Base-by-base conservation (phyloP, 2,113 vertebrate genomes). In the Sus scrofa region DNA sequence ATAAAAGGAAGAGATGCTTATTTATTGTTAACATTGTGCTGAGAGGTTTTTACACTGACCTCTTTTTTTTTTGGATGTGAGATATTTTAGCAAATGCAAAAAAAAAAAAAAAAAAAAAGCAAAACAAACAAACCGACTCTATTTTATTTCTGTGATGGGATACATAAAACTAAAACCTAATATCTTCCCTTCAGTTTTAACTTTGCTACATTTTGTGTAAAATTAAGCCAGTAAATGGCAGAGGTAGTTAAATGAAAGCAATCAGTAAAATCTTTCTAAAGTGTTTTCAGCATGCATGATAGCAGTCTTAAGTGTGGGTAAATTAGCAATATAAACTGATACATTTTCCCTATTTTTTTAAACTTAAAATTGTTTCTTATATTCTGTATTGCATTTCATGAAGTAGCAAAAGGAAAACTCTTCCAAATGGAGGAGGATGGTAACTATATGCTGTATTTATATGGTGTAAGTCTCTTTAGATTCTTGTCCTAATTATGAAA, bases 201-300 rank as follows among this genome's bases (percentile, higher is more conserved):
- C 1, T 71, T 68, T 37, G 0, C 54, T 97, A 19, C 27, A 67
- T 92, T 96, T 89, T 84, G 11, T 94, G 74, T 34, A 91, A 96
- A 98, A 95, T 91, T 86, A 96, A 89, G 18, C 10, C 13, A 71
- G 89, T 91, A 96, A 97, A 93, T 34, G 14, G 22, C 7, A 95
- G 92, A 97, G 71, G 22, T 71, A 92, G 65, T 12, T 96, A 96
- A 96, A 78, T 83, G 58, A 27, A 88, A 94, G 63, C 70, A 27
- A 96, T 91, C 87, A 96, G 19, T 88, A 2, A 39, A 86, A 90
- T 84, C 56, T 84, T 97, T 96, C n/a, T 92, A 1, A 13, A 70
- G n/a, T 77, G 81, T 90, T 96, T 94, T 75, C 22, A 78, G 10
- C 37, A 65, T 86, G 60, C 56, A 58, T 82, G 60, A 67, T 16